Conservation (phyloP, 2,797 vertebrate species). For the Sebastes paucispinis region DNA sequence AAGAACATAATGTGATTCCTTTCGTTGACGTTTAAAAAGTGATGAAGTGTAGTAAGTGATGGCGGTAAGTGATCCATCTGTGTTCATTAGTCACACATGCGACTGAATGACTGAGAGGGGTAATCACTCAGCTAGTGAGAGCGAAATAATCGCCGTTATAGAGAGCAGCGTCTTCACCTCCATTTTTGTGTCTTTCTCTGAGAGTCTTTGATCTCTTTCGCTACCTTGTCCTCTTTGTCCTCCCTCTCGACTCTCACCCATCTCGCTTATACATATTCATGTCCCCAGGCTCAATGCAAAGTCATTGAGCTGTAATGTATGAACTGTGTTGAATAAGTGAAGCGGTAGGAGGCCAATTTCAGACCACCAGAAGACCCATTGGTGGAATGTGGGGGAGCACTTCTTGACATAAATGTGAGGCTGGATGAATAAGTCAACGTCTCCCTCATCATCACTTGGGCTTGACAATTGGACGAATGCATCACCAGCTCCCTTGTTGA, state of each 20-base stretch:
- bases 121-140: slow-evolving; percentile 12
- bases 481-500: slow-evolving; percentile 31
- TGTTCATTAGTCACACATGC: slow-evolving; percentile 37
- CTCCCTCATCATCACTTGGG: not conserved
- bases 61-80: slow-evolving; percentile 1
- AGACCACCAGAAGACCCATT: slow-evolving; percentile 45
- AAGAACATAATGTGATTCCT: not conserved
- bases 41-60: slow-evolving; percentile 8
- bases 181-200: not conserved
- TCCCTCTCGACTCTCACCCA: slow-evolving; percentile 26
- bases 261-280: slow-evolving; percentile 56
- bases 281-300: slow-evolving; percentile 61
- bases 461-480: slow-evolving; percentile 40
- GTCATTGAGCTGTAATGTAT: slow-evolving; percentile 70
- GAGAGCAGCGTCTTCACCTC: not conserved
- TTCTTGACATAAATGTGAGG: slow-evolving; percentile 51
- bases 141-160: not conserved
- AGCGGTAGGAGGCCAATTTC: slow-evolving; percentile 46
- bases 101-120: slow-evolving; percentile 4
- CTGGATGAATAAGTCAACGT: slow-evolving; percentile 66
- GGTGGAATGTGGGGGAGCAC: slow-evolving; percentile 37
- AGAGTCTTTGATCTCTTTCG: not conserved
- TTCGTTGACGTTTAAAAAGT: slow-evolving; percentile 36
- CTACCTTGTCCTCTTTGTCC: not conserved
- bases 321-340: slow-evolving; percentile 71